phyloP scores from a whole-genome alignment of 2,113 vertebrate genomes.

The Xiphophorus couchianus region DNA sequence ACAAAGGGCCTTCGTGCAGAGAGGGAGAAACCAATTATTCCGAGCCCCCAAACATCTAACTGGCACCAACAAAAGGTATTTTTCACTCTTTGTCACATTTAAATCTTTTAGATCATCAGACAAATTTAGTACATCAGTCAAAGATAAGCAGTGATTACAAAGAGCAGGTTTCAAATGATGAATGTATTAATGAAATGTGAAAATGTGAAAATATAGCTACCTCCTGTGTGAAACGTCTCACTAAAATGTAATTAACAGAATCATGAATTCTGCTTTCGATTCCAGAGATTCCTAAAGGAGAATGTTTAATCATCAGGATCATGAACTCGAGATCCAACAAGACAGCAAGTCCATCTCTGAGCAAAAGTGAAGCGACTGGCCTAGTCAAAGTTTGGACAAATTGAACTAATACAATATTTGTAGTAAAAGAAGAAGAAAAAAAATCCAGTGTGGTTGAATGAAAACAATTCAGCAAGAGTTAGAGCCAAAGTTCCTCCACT shows the following conservation, averaged over 20 bases:
- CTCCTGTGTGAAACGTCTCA: too few relatives aligned
- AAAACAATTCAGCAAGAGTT: background rate
- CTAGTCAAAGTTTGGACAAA: background rate
- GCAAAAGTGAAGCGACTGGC: background rate
- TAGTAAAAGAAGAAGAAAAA: background rate
- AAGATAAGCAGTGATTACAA: background rate
- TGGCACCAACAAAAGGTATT: background rate
- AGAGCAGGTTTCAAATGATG: background rate
- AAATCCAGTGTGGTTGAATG: background rate
- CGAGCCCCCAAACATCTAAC: background rate
- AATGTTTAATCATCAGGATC: background rate
- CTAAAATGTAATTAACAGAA: background rate
- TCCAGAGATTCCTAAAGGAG: background rate
- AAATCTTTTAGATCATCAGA: background rate
- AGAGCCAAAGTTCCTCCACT: background rate
- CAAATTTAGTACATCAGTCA: background rate
- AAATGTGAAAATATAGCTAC: too few relatives aligned
- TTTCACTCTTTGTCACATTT: background rate
- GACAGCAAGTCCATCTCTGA: too few relatives aligned
- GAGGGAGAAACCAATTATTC: background rate
- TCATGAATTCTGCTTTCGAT: background rate
- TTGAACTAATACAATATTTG: background rate
- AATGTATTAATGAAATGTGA: background rate
- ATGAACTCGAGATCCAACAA: too few relatives aligned
- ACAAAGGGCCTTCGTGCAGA: background rate